Evolutionary conservation across 1,140 invertebrate genomes (phyloP).

Genomic region (Carcinoscorpius rotundicauda): DNA sequence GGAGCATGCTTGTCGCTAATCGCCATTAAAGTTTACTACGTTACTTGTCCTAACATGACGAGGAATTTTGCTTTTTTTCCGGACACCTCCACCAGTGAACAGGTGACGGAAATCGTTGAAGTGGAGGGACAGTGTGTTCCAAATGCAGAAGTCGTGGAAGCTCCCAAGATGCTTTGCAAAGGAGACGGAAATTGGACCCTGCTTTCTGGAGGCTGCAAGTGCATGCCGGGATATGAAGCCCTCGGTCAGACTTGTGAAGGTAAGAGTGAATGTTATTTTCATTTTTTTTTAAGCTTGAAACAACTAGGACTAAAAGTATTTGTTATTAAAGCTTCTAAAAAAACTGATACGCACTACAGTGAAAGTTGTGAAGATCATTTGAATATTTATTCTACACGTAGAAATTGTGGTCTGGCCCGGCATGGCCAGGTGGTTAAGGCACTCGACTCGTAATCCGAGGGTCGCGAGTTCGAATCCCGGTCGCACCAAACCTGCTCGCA

Average conservation of each 20-base stretch:
- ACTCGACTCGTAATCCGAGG: no score
- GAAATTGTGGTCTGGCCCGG: no score
- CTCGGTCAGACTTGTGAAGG: constrained; percentile 31
- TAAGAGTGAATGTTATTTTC: constrained; percentile 12
- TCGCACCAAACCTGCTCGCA: no score
- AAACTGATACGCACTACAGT: no score
- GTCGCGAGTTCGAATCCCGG: no score
- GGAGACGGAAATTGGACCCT: constrained; percentile 89
- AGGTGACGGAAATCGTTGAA: constrained; percentile 80
- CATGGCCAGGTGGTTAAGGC: no score
- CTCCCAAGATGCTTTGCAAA: constrained; percentile 80
- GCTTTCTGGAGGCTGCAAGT: constrained; percentile 77
- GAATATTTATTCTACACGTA: no score
- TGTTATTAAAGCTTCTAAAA: no score
- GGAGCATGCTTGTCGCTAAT: constrained; percentile 89
- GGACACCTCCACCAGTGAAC: constrained; percentile 79
- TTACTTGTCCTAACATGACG: constrained; percentile 84
- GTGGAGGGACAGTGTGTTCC: constrained; percentile 74
- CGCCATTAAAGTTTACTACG: constrained; percentile 90
- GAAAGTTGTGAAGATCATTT: no score
- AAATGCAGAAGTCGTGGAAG: constrained; percentile 56
- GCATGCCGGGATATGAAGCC: constrained; percentile 81
- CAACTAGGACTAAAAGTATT: no score
- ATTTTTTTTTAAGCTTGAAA: no score
- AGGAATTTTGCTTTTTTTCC: constrained; percentile 86